Conservation (phyloP, 2,797 vertebrate species). For the Toxotes lorentzi region DNA sequence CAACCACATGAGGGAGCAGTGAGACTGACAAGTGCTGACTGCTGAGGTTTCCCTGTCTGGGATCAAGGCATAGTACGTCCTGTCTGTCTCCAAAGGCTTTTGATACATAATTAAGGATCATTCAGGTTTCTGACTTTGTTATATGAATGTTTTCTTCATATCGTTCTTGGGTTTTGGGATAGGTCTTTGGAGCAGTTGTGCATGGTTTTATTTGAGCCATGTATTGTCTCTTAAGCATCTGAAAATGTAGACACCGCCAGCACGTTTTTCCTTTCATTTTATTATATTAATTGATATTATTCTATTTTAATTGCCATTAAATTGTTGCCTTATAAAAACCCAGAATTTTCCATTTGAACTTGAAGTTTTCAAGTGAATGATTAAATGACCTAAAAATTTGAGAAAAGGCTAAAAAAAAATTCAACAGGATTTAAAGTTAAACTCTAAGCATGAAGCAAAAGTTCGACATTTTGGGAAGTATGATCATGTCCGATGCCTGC, state of each 20-base stretch:
- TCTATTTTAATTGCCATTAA: slow-evolving; percentile 3
- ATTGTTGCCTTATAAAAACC: neutral
- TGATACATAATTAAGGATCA: slow-evolving; percentile 16
- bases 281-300: slow-evolving; percentile 6
- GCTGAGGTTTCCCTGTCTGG: slow-evolving; percentile 46
- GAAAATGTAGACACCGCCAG: neutral
- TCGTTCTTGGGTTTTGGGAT: neutral
- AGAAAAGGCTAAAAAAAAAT: neutral
- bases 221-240: neutral
- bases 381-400: neutral
- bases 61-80: slow-evolving; percentile 58
- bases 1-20: slow-evolving; percentile 51
- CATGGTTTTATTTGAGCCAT: neutral
- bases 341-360: neutral
- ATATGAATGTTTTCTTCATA: neutral
- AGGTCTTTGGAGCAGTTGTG: neutral
- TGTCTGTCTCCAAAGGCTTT: slow-evolving; percentile 36
- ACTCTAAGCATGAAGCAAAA: neutral
- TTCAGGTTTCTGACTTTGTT: slow-evolving; percentile 11
- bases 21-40: slow-evolving; percentile 42
- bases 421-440: neutral
- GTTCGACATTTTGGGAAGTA: slow-evolving; percentile 10
- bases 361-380: neutral
- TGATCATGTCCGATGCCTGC: neutral
- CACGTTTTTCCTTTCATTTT: neutral